Base-by-base conservation (phyloP, 2,888 invertebrate species). In the Drosophila testacea region DNA sequence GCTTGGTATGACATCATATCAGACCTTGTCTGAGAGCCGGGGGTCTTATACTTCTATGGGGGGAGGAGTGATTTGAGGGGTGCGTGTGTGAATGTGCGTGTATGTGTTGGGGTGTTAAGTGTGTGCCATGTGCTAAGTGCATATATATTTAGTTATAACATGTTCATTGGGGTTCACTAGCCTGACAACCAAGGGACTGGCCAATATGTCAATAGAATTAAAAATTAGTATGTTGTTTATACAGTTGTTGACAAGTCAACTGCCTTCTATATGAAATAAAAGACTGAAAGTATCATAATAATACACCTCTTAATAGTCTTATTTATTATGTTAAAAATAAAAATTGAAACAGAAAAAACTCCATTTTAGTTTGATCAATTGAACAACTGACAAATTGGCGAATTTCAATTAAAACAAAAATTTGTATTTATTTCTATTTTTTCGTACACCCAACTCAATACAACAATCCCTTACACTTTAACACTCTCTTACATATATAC, bases 391-490 rank as follows among this genome's bases (percentile, higher is more conserved):
- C 39, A 62, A 79, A 76, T 79, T 79, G 77, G 77, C 80, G 11
- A 54, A 67, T 50, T 79, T 70, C 73, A 52, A 79, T 79, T 76
- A 72, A 67, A 75, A 63, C 69, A 63, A 67, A 69, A 22, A 22
- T 52, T 50, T 63, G 51, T 80, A 65, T 79, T 79, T 79, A 65
- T 79, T 79, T 79, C 77, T 81, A 65, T 80, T 77, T 72, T 74
- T 77, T 77, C 74, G 56, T 62, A 70, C 73, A 66, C 61, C 38
- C 46, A 39, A 42, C 59, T 46, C 44, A 44, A 47, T 65, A 68
- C 54, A 50, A 63, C 50, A 67, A 74, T 57, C 41, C 39, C 1
- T 46, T 36, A 56, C 55, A 55, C 57, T 39, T 2, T 42, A 41
- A 71, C 64, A 62, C 47, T 44, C 22, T 48, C 36, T 38, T 34